Base-by-base conservation (phyloP, 1,140 invertebrate species). In the Frieseomelitta varia region DNA sequence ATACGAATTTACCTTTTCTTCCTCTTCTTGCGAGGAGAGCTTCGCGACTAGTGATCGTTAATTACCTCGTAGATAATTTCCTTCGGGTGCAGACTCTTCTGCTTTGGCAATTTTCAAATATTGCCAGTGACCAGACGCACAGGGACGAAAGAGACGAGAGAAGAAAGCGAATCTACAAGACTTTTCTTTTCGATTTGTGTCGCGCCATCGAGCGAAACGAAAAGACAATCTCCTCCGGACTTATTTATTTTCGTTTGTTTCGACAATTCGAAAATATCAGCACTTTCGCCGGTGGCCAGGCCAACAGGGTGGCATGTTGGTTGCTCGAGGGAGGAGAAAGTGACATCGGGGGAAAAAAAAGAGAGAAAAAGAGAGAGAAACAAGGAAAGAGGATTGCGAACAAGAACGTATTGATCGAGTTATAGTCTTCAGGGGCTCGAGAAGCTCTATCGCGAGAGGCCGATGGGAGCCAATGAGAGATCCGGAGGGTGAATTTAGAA, bases 21-120 rank as follows among this genome's bases (percentile, higher is more conserved):
- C 24, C 58, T 61, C 11, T n/a, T n/a, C 58, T 83, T 68, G 67
- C 77, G 68, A 47, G 39, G 8, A 47, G 39, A 47, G 10, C 39
- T 61, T 82, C 87, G 61, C 85, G 90, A 92, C 91, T 88, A 87
- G 90, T 85, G 87, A 91, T 88, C 88, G 89, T 92, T 92, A 91
- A 92, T 92, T 90, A 86, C 81, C 85, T 80, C 83, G 12, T 10
- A 21, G 83, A 76, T 80, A 79, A 87, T 83, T 90, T 90, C 79
- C 79, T 87, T 69, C 82, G 39, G 21, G 56, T 1, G 39, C 6
- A 47, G 39, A 47, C 24, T 61, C 10, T 73, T 21, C 79, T 83
- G 75, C 85, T 85, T 82, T 65, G 65, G 63, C 83, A 79, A 14
- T 47, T 39, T n/a, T 0, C 39, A 85, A 85, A 84, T 80, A 86